A percentile compares a stretch with the other conserved stretches of the same genome.
Evolutionary conservation across 2,113 vertebrate species (phyloP).

Genomic region (Gulo gulo): DNA sequence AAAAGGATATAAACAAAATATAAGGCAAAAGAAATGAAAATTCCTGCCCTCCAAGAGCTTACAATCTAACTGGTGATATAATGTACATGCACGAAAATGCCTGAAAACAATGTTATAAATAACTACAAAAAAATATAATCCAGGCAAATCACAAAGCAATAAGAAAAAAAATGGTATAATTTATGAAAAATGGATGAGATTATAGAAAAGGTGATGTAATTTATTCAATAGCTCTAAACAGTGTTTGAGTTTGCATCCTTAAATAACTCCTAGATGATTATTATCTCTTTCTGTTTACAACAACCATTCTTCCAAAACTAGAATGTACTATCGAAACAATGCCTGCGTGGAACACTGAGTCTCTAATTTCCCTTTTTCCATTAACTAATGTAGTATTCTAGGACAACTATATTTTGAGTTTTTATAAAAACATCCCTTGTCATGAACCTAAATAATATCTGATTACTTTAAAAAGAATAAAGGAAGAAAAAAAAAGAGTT

Average conservation of each 20-base stretch:
- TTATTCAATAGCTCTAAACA: conserved; percentile 14
- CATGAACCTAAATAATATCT: conserved; percentile 26
- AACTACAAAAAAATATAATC: conserved; percentile 31
- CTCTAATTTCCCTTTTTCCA: not conserved
- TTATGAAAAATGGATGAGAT: conserved; percentile 20
- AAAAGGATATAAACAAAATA: conserved; percentile 31
- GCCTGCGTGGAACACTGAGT: not conserved
- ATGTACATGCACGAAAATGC: not conserved
- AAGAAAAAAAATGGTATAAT: conserved; percentile 37
- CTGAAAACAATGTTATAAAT: not conserved
- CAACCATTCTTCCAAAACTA: conserved; percentile 32
- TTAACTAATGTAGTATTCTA: not conserved
- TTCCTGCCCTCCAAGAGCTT: conserved; percentile 9
- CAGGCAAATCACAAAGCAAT: conserved; percentile 43
- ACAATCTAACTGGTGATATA: conserved; percentile 1
- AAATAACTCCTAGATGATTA: conserved; percentile 10
- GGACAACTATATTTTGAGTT: conserved; percentile 38
- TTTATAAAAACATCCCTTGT: conserved; percentile 46
- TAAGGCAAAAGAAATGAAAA: conserved; percentile 29
- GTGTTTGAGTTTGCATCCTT: not conserved
- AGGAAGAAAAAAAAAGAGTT: not conserved
- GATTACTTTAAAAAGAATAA: conserved; percentile 42
- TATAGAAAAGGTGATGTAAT: not conserved
- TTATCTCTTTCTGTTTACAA: not conserved
- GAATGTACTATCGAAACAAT: not conserved